These are phyloP conservation scores for Passer domesticus DNA, from an alignment of 2,113 vertebrate species.

Conservation along the genomic window DNA sequence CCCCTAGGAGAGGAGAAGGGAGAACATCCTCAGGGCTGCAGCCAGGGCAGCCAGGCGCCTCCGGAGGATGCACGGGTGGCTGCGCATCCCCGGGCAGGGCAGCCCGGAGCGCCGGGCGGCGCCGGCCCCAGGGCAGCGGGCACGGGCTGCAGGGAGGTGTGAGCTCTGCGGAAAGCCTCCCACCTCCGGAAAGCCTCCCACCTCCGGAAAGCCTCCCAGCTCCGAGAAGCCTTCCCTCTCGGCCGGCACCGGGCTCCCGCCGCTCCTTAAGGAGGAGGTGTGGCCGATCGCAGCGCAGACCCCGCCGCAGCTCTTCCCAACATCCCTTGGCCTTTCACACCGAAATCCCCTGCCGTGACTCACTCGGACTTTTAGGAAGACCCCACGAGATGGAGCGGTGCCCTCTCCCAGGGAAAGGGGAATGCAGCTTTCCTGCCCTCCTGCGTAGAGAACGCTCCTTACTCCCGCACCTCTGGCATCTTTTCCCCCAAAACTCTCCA, in stretches of 20 bases:
- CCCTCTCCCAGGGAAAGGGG: background rate
- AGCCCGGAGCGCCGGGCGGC: background rate
- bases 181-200: background rate
- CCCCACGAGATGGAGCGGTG: background rate
- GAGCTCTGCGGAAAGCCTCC: background rate
- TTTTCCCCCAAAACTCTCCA: background rate
- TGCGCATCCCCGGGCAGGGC: fast-evolving
- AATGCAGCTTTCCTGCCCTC: background rate
- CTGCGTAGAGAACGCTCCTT: fast-evolving
- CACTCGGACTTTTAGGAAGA: background rate
- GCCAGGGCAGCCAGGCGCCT: background rate
- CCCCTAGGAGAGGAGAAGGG: conserved; percentile 6
- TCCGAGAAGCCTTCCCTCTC: background rate
- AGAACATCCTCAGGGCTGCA: background rate
- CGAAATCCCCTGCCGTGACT: fast-evolving
- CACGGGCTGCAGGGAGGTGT: fast-evolving
- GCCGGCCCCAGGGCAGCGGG: background rate
- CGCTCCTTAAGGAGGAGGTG: background rate
- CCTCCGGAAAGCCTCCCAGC: background rate
- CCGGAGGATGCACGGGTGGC: fast-evolving
- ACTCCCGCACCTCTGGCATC: fast-evolving
- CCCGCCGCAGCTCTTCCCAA: background rate
- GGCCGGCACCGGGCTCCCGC: background rate
- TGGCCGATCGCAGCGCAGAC: background rate
- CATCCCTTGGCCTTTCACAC: background rate